phyloP scores from a whole-genome alignment of 2,113 vertebrate species.

The Epinephelus moara region DNA sequence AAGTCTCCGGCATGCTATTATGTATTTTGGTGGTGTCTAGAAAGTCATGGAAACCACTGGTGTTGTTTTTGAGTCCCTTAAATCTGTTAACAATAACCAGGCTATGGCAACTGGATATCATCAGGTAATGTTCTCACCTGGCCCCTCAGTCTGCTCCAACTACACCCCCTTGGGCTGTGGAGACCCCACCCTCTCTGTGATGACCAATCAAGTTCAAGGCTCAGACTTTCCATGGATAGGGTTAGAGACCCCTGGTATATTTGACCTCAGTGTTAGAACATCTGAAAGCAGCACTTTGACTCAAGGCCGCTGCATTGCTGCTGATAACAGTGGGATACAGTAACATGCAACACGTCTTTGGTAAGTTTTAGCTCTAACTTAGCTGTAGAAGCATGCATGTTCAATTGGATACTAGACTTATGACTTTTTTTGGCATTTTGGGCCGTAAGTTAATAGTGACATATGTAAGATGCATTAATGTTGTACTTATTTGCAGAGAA shows the following conservation, averaged over 20 bases:
- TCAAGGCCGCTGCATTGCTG: conserved; percentile 2
- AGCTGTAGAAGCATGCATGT: background rate
- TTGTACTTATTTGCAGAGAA: background rate
- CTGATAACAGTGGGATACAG: conserved; percentile 3
- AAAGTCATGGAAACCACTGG: background rate
- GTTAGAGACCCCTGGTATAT: conserved; percentile 18
- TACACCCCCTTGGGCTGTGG: background rate
- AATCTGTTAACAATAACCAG: background rate
- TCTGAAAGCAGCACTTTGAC: conserved; percentile 36
- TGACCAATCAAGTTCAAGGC: conserved; percentile 72
- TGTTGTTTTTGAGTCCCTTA: background rate
- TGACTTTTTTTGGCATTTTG: background rate
- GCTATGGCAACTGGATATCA: background rate
- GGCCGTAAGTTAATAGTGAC: background rate
- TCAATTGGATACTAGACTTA: background rate
- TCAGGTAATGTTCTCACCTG: conserved; percentile 48
- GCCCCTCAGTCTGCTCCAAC: background rate
- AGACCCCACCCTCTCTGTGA: conserved; percentile 50
- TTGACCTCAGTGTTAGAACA: conserved; percentile 12
- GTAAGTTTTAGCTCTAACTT: conserved; percentile 50
- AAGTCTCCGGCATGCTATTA: background rate
- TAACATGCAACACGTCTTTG: conserved; percentile 64
- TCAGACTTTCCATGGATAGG: conserved; percentile 18
- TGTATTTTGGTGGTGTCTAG: background rate
- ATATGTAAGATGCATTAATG: background rate